Evolutionary conservation across 2,113 vertebrate genomes (phyloP), one percentile per base, ranked within the genome.

Genomic region (Synchiropus splendidus): DNA sequence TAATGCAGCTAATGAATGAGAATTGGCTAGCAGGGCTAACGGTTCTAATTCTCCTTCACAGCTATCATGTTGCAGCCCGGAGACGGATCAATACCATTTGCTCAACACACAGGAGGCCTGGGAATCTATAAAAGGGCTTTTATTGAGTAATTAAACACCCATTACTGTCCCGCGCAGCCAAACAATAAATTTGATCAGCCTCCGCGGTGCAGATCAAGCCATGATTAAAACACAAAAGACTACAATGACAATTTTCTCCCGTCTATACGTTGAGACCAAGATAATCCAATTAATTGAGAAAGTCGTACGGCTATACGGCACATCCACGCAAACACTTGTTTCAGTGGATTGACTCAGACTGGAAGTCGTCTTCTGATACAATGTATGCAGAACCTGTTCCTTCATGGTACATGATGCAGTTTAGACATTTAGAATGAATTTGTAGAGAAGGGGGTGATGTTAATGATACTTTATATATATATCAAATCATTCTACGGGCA

Each of bases 121-220:
- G 80, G 84, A 91, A 93, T 94, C 92, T 88, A 92, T 94, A 92
- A 92, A 90, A 79, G 70, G 77, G 79, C 82, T 92, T 90, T 93
- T 92, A 97, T 92, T 93, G 91, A 95, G 91, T 98, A 97, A 98
- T 96, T 98, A 98, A 97, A 94, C 90, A 92, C 89, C 91, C 92
- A 94, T 96, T 97, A 97, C 93, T 91, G 91, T 89, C 87, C 88
- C 82, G 76, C 77, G 84, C 86, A 85, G 89, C 86, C 84, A 89
- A 91, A 92, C 89, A 90, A 90, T 92, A 90, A 91, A 94, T 92
- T 87, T 89, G 87, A 90, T 88, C 89, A 90, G 89, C 89, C 89
- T 90, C 91, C 89, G 82, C 72, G 65, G 75, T 82, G 70, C 87
- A 87, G 88, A 91, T 84, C 78, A 84, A 85, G 83, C 79, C 66